Conservation (phyloP, 2,888 invertebrate species). For the Strigamia crassipes region DNA sequence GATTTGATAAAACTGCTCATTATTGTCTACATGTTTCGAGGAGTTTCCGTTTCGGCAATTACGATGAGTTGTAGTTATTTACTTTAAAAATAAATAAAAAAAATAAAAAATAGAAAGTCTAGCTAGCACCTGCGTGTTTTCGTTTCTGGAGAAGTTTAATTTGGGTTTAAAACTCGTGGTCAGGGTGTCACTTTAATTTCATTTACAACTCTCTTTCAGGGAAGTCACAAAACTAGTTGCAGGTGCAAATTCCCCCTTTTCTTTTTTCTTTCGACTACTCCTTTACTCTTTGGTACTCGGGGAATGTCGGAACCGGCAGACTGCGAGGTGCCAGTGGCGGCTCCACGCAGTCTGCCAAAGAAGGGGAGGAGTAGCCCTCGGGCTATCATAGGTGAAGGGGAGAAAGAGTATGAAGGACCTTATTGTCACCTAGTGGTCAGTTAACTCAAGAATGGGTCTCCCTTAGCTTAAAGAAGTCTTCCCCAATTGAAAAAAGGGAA, state of each 20-base stretch:
- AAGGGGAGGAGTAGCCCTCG: background rate
- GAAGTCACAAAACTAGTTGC: background rate
- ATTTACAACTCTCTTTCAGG: background rate
- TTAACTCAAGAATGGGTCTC: background rate
- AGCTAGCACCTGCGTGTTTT: background rate
- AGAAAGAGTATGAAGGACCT: background rate
- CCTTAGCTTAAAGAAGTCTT: background rate
- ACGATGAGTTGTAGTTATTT: too few species aligned
- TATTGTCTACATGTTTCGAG: too few species aligned
- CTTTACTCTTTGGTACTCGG: background rate
- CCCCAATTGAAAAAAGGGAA: background rate
- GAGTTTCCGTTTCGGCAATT: too few species aligned
- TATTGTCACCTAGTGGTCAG: conserved; percentile 1
- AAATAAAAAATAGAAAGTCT: too few species aligned
- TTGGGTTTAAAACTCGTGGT: background rate
- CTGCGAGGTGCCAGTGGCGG: conserved; percentile 43
- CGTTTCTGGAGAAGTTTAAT: background rate
- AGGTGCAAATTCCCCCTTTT: background rate
- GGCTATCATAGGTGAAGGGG: background rate
- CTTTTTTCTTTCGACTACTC: background rate
- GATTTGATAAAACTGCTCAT: too few species aligned
- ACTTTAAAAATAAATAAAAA: too few species aligned
- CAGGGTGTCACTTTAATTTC: background rate
- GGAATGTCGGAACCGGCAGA: conserved; percentile 7
- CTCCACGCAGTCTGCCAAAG: conserved; percentile 49